Evolutionary conservation across 2,888 invertebrate genomes (phyloP), one percentile per base, ranked within the genome.

Genomic region (Actias luna): DNA sequence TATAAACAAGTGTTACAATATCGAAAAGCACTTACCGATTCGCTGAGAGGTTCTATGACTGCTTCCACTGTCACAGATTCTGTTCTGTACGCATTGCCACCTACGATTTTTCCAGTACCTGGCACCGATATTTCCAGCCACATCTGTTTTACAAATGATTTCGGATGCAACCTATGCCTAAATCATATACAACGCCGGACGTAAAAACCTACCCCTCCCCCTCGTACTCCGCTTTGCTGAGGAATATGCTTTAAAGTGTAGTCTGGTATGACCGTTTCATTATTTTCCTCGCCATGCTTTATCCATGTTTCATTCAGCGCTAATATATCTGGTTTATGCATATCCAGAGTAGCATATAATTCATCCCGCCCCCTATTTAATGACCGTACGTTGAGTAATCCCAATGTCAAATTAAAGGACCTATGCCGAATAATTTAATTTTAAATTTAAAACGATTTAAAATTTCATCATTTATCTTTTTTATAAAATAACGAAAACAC

Each of bases 241-340:
- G 63, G 63, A 0, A 22, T 46, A 29, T 63, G 60, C 1, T 35
- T 36, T 5, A 63, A 36, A 1, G 55, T 10, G n/a, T 63, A 63
- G 3, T 27, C 46, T 4, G 60, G 50, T 10, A 60, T 22, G 2
- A 18, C 16, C 16, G 35, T 50, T 8, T 31, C 50, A 8, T 10
- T 16, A 27, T 46, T 27, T 8, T 60, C 60, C 14, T 46, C 60
- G 5, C 35, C 60, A 14, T 7, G 50, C 5, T 22, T 27, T 10
- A 60, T n/a, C 60, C 60, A 60, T 4, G 60, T 52, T 33, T 60
- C 60, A 14, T 60, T 60, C 1, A 60, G 2, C 12, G 60, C 60
- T 18, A 60, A 10, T 7, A 60, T 22, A 22, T 60, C 60, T n/a
- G 39, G 25, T 25, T 14, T 7, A 16, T 25, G 1, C 5, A 10